Base-by-base conservation (phyloP, 2,797 vertebrate species). In the Taenioides sp. region DNA sequence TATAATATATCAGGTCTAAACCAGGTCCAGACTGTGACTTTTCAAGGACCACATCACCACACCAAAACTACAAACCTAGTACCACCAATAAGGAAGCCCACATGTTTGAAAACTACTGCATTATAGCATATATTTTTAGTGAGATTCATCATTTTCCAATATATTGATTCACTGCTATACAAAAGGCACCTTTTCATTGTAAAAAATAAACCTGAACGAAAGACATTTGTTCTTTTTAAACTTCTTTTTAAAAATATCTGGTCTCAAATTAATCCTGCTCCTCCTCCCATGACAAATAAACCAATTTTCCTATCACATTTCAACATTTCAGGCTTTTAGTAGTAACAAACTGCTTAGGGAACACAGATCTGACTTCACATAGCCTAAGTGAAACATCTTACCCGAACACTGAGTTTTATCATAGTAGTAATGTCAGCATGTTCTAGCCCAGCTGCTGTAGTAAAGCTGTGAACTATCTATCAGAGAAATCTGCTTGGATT, bases 401-500 rank as follows among this genome's bases (percentile, higher is more conserved):
- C 58, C 23, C 57, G 11, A 18, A n/a, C 34, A 20, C 16, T 17
- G 18, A 25, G 37, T 7, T 43, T 16, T 25, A 52, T 52, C 64
- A 50, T 65, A 49, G 40, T 47, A 2, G 5, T 66, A 66, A 28
- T 49, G 64, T 66, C 43, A 50, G 43, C 47, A 23, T 16, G 16
- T 62, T 40, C 14, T 17, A 27, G 27, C 17, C 43, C 43, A 28
- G 40, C 43, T 11, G 43, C 23, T 27, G 64, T 20, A 10, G 5
- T 14, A 4, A 25, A 2, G 68, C 58, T 49, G 52, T 37, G 25
- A 50, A 43, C 25, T 69, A 20, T 59, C 50, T 10, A 9, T 17
- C 63, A 34, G 43, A n/a, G 61, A 34, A 69, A 66, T 64, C 60
- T 69, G 59, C 69, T 64, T 76, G 79, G 81, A 82, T 78, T 84